A percentile compares a stretch with the other conserved stretches of the same genome.
phyloP scores from a whole-genome alignment of 2,113 vertebrate genomes.

The Pavo muticus region DNA sequence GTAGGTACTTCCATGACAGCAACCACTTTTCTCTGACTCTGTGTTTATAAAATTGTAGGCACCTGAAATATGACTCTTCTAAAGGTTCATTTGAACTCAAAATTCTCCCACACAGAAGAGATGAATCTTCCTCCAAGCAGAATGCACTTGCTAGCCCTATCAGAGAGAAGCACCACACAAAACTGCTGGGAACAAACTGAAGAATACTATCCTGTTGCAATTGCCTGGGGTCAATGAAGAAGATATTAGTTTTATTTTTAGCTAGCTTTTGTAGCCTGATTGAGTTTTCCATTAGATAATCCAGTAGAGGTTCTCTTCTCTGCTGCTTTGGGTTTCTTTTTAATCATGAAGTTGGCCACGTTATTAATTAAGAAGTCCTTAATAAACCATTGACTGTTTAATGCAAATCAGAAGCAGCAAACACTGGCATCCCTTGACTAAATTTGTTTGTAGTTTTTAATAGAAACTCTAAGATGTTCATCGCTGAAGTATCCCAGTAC shows the following conservation, averaged over 20 bases:
- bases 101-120: conserved; percentile 32
- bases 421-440: background rate
- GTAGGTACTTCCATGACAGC: background rate
- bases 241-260: conserved; percentile 74
- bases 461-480: background rate
- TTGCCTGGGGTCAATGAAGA: conserved; percentile 64
- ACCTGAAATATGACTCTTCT: conserved; percentile 43
- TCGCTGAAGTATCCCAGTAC: background rate
- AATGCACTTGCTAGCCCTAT: conserved; percentile 62
- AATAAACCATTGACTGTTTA: conserved; percentile 54
- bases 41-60: background rate
- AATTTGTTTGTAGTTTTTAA: background rate
- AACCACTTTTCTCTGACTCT: background rate
- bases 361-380: conserved; percentile 42
- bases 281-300: conserved; percentile 64
- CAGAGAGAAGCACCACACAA: conserved; percentile 48
- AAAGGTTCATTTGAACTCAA: conserved; percentile 35
- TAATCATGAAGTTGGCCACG: conserved; percentile 14
- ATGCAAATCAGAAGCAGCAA: conserved; percentile 21
- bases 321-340: conserved; percentile 46
- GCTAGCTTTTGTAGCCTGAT: conserved; percentile 55
- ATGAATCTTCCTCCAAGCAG: conserved; percentile 65
- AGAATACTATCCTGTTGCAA: conserved; percentile 66
- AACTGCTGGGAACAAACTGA: conserved; percentile 66
- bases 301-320: conserved; percentile 47